phyloP scores from a whole-genome alignment of 1,140 invertebrate genomes.

The Drosophila varians region DNA sequence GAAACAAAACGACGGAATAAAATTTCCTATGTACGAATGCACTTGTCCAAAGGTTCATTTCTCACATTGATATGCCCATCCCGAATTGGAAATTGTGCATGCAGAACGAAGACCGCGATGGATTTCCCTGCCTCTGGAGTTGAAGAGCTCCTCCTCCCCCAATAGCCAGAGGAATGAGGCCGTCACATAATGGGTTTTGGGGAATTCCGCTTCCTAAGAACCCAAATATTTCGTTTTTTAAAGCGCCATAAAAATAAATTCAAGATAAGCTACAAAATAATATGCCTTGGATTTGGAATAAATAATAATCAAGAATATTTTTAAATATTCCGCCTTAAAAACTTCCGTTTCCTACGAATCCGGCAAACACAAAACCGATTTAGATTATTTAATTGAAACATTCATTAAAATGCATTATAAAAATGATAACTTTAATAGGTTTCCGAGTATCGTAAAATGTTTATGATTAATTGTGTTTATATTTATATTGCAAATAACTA shows the following conservation, averaged over 20 bases:
- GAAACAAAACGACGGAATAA: slow-evolving; percentile 45
- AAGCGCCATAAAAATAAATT: slow-evolving; percentile 17
- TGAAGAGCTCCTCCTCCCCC: not conserved
- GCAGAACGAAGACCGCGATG: slow-evolving; percentile 53
- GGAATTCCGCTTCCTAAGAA: slow-evolving; percentile 43
- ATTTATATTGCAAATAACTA: slow-evolving; percentile 71
- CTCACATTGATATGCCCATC: slow-evolving; percentile 35
- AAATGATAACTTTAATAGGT: slow-evolving; percentile 59
- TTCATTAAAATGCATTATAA: slow-evolving; percentile 37
- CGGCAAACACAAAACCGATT: not conserved
- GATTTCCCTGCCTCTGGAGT: slow-evolving; percentile 6
- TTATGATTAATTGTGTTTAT: slow-evolving; percentile 14
- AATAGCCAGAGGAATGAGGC: slow-evolving; percentile 33
- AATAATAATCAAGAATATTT: not conserved
- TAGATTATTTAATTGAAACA: not conserved
- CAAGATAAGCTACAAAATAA: too few species aligned
- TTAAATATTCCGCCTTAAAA: not conserved
- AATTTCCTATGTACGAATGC: slow-evolving; percentile 78
- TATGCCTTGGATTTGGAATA: not conserved
- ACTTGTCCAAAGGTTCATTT: slow-evolving; percentile 74
- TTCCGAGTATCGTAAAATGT: slow-evolving; percentile 22
- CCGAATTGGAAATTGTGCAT: slow-evolving; percentile 54
- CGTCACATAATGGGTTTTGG: slow-evolving; percentile 25
- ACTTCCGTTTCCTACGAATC: not conserved
- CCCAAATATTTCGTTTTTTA: slow-evolving; percentile 1